Evolutionary conservation across 2,797 vertebrate species (phyloP).

Genomic region (Apodemus agrarius): DNA sequence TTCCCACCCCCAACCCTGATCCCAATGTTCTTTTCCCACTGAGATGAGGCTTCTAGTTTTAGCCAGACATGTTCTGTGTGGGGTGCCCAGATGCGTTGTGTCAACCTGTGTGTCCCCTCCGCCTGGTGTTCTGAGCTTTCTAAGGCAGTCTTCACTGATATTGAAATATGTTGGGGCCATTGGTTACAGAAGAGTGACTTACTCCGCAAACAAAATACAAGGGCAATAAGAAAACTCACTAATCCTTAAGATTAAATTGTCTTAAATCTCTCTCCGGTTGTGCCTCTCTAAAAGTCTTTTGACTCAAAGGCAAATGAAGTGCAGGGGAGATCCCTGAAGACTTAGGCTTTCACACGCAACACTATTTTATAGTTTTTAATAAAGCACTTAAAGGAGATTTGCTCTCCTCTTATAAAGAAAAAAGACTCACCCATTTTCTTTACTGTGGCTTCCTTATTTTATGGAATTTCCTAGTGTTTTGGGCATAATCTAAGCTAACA

Average conservation of each 20-base stretch:
- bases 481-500: background rate
- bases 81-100: background rate
- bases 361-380: background rate
- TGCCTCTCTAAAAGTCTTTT: background rate
- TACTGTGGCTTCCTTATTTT: background rate
- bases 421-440: constrained; percentile 14
- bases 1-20: background rate
- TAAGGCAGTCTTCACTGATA: background rate
- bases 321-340: background rate
- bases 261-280: background rate
- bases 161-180: background rate
- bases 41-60: background rate
- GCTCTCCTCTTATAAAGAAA: background rate
- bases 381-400: background rate
- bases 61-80: background rate
- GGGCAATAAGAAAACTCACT: background rate
- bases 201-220: background rate
- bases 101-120: background rate
- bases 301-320: background rate
- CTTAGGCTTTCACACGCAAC: background rate
- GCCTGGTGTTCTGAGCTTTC: background rate
- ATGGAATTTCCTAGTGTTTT: background rate
- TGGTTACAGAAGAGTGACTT: background rate
- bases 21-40: background rate
- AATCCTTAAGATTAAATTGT: background rate